Base-by-base conservation (phyloP, 1,140 invertebrate genomes). In the Papilio machaon region DNA sequence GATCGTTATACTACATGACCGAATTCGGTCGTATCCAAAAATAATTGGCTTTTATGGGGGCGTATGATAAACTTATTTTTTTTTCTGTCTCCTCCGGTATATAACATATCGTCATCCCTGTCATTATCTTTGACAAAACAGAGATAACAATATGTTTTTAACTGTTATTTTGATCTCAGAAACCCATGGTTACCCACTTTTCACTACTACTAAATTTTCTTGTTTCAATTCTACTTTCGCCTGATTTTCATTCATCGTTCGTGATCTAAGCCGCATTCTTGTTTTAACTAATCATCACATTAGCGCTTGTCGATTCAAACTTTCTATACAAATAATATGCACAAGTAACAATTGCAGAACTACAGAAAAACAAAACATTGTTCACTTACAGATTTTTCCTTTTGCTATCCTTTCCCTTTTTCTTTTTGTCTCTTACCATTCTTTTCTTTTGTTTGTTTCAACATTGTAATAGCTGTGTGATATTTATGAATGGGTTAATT, bases 11-110 rank as follows among this genome's bases (percentile, higher is more conserved):
- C 84, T 86, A 83, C 83, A 85, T 74, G 80, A 82, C 79, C 82
- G 80, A 81, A 84, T 84, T 85, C 75, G 84, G 79, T 70, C 43
- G 83, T 78, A 82, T 67, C 79, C 76, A 84, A 87, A 82, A 89
- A 87, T 87, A 88, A 85, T 86, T 93, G 89, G 90, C 89, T 79
- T 90, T 85, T 89, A 89, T 84, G 87, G 84, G 86, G 90, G 87
- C 88, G 86, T 87, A 76, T 82, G 82, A 83, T 81, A 67, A 73
- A 79, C 74, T 79, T 60, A 5, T 64, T 5, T 19, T n/a, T 64
- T 30, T 10, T 64, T 64, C 10, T 30, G 58, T 64, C 11, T 19
- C 10, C 23, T 64, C 23, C 60, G 11, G n/a, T n/a, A n/a, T n/a
- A n/a, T n/a, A n/a, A n/a, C n/a, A n/a, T n/a, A n/a, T n/a, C n/a